Conservation (phyloP, 2,888 invertebrate species). For the Nasonia oneida region DNA sequence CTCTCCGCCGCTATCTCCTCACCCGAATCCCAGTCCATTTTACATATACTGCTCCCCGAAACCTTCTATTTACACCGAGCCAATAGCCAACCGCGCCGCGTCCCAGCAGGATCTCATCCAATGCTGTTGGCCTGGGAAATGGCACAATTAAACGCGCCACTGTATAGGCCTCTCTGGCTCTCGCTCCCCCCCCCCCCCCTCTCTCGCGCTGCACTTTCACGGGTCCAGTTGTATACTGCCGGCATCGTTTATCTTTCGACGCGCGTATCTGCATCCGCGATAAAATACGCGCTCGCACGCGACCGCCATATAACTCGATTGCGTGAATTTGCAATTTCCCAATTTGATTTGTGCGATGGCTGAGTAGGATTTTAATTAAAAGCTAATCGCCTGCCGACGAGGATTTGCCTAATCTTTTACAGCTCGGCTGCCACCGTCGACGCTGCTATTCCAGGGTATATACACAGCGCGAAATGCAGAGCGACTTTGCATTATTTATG, state of each 20-base stretch:
- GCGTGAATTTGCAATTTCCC: conserved; percentile 58
- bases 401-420: conserved; percentile 59
- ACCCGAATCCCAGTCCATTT: background rate
- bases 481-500: conserved; percentile 56
- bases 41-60: background rate
- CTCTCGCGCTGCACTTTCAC: background rate
- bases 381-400: background rate
- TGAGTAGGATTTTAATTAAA: conserved; percentile 53
- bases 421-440: background rate
- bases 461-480: background rate
- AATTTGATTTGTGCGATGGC: conserved; percentile 51
- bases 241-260: conserved; percentile 40
- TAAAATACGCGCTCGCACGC: conserved; percentile 35
- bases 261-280: conserved; percentile 46
- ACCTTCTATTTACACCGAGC: conserved; percentile 25
- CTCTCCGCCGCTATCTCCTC: background rate
- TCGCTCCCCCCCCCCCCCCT: background rate
- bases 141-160: conserved; percentile 5
- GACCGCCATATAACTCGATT: conserved; percentile 45
- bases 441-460: background rate
- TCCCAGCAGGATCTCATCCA: background rate
- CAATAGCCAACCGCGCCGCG: background rate
- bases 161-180: background rate
- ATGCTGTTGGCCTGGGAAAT: conserved; percentile 10
- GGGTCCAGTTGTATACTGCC: background rate